These are phyloP conservation scores for Gambusia holbrooki DNA, from an alignment of 2,113 vertebrate genomes.

Conservation along the genomic window DNA sequence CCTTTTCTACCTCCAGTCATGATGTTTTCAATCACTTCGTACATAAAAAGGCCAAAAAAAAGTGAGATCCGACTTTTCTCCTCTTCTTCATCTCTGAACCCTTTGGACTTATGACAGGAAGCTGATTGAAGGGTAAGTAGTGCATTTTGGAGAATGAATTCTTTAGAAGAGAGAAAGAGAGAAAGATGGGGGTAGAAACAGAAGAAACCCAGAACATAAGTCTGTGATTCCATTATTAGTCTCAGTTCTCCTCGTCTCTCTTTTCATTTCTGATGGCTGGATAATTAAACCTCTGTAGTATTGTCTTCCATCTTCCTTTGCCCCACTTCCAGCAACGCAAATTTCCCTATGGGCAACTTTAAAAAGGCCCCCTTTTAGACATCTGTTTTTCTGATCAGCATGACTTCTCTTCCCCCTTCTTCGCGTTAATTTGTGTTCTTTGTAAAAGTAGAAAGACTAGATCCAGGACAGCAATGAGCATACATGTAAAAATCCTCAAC, in stretches of 20 bases:
- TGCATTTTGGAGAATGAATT: constrained; percentile 77
- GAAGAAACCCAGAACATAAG: constrained; percentile 60
- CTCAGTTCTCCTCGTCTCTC: constrained; percentile 69
- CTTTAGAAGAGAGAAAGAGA: constrained; percentile 73
- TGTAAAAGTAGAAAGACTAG: constrained; percentile 72
- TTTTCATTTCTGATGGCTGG: constrained; percentile 81
- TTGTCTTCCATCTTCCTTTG: constrained; percentile 79
- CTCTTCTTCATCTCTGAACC: constrained; percentile 71
- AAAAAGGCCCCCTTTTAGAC: constrained; percentile 73
- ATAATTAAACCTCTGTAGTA: constrained; percentile 85
- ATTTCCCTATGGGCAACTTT: constrained; percentile 76
- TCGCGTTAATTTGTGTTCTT: constrained; percentile 76
- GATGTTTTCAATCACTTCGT: constrained; percentile 56
- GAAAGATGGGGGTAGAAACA: constrained; percentile 41
- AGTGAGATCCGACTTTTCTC: constrained; percentile 61
- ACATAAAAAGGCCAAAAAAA: constrained; percentile 74
- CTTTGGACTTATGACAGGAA: constrained; percentile 74
- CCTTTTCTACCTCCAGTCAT: constrained; percentile 64
- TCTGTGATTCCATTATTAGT: constrained; percentile 77
- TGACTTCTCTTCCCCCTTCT: constrained; percentile 41
- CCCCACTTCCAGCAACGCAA: constrained; percentile 78
- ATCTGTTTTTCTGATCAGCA: constrained; percentile 76
- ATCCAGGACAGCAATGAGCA: constrained; percentile 60
- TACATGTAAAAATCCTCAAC: constrained; percentile 38
- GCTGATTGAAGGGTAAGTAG: constrained; percentile 81